A percentile compares a stretch with the other conserved stretches of the same genome.
phyloP scores from a whole-genome alignment of 2,797 vertebrate genomes.

The Labeo calbasu region DNA sequence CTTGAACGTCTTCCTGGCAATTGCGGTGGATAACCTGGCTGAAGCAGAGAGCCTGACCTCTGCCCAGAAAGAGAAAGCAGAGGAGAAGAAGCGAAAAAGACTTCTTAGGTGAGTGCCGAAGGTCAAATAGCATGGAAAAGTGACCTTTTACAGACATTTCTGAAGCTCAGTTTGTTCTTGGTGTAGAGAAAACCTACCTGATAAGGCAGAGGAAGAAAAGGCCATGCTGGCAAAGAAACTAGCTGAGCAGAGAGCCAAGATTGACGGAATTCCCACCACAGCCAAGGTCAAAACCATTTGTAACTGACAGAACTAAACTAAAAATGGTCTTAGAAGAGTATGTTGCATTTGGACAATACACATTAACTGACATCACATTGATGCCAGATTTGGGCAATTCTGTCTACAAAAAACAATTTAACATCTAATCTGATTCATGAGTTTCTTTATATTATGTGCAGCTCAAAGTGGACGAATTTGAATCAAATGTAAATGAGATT shows the following conservation, averaged over 20 bases:
- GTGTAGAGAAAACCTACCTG: slow-evolving; percentile 80
- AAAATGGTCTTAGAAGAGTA: not conserved
- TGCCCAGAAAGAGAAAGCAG: slow-evolving; percentile 91
- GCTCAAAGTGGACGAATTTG: slow-evolving; percentile 94
- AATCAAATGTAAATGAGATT: slow-evolving; percentile 93
- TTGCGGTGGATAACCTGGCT: slow-evolving; percentile 91
- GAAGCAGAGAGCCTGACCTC: slow-evolving; percentile 92
- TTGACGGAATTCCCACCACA: slow-evolving; percentile 90
- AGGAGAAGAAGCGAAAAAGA: slow-evolving; percentile 88
- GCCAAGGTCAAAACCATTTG: slow-evolving; percentile 74
- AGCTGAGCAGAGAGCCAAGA: slow-evolving; percentile 88
- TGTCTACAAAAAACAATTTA: not conserved
- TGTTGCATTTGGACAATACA: not conserved
- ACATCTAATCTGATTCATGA: not conserved
- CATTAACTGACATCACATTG: too few relatives aligned
- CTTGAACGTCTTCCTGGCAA: slow-evolving; percentile 93
- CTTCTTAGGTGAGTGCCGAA: slow-evolving; percentile 78
- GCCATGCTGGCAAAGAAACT: slow-evolving; percentile 83
- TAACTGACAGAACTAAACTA: not conserved
- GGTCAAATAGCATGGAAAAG: not conserved
- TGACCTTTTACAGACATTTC: not conserved
- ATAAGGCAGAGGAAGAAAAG: slow-evolving; percentile 88
- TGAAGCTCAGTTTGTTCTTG: not conserved
- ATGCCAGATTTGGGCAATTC: too few relatives aligned
- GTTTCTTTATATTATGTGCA: slow-evolving; percentile 62